These are phyloP conservation scores for Sarcophaga subvicina DNA, from an alignment of 2,888 invertebrate genomes.

Conservation along the genomic window DNA sequence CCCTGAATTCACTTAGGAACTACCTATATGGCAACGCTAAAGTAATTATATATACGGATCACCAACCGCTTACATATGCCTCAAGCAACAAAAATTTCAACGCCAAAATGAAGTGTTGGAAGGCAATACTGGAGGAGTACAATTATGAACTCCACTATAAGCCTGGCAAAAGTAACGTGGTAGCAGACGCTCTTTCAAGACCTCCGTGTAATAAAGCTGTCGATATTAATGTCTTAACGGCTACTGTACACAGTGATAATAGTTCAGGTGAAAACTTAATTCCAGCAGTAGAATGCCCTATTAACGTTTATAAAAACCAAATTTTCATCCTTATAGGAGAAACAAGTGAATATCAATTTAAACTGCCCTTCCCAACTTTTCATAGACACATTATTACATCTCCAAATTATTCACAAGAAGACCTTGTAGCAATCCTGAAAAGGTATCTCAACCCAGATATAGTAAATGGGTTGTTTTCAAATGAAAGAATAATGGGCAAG, in stretches of 20 bases:
- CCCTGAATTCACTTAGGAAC: neutral
- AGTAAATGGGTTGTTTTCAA: neutral
- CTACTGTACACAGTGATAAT: constrained; percentile 2
- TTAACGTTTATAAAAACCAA: constrained; percentile 51
- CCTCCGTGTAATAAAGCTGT: neutral
- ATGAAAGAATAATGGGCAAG: neutral
- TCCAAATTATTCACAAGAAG: neutral
- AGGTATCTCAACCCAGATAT: neutral
- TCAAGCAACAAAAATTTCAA: neutral
- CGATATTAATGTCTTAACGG: no score
- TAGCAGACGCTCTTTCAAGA: no score
- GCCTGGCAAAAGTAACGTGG: no score
- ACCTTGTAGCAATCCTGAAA: neutral
- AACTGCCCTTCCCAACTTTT: constrained; percentile 22
- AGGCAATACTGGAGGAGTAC: no score
- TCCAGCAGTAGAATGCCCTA: constrained; percentile 29
- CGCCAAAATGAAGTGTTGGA: no score
- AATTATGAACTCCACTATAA: no score
- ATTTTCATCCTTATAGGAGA: constrained; percentile 35
- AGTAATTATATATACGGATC: neutral
- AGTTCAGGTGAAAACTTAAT: constrained; percentile 47
- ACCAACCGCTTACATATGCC: constrained; percentile 7
- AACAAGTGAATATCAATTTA: constrained; percentile 13
- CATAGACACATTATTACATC: constrained; percentile 11
- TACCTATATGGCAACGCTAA: constrained; percentile 4